phyloP scores from a whole-genome alignment of 1,140 invertebrate genomes.

The Apis dorsata region DNA sequence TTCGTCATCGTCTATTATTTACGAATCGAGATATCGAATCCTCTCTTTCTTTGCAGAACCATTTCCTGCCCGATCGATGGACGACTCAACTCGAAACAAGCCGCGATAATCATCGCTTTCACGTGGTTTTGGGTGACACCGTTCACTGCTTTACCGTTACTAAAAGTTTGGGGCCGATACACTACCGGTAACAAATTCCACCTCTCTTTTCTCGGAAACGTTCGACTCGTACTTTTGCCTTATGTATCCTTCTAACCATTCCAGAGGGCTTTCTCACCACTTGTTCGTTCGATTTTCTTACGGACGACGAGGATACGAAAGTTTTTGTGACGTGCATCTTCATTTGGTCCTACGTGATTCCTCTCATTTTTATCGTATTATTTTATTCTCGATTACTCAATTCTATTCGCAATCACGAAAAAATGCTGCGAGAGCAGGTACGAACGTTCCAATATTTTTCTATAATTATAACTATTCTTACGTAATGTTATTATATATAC shows the following conservation, averaged over 20 bases:
- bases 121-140: conserved; percentile 87
- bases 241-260: conserved; percentile 48
- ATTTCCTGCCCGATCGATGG: conserved; percentile 89
- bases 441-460: too few relatives aligned
- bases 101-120: conserved; percentile 82
- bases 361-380: conserved; percentile 84
- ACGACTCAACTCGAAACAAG: conserved; percentile 84
- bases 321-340: conserved; percentile 86
- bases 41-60: conserved; percentile 78
- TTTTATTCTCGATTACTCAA: conserved; percentile 87
- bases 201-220: too few relatives aligned
- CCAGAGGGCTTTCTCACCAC: conserved; percentile 89
- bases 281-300: conserved; percentile 88
- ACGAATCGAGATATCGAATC: background rate
- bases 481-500: background rate
- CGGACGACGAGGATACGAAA: conserved; percentile 85
- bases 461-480: rapidly evolving
- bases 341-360: conserved; percentile 85
- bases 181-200: conserved; percentile 82
- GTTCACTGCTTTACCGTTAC: conserved; percentile 85
- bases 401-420: conserved; percentile 88
- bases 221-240: background rate
- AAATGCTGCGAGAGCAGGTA: conserved; percentile 86
- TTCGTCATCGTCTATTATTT: background rate
- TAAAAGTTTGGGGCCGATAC: conserved; percentile 85